These are phyloP conservation scores for Amaurobius ferox DNA, from an alignment of 2,888 invertebrate genomes.

Conservation along the genomic window DNA sequence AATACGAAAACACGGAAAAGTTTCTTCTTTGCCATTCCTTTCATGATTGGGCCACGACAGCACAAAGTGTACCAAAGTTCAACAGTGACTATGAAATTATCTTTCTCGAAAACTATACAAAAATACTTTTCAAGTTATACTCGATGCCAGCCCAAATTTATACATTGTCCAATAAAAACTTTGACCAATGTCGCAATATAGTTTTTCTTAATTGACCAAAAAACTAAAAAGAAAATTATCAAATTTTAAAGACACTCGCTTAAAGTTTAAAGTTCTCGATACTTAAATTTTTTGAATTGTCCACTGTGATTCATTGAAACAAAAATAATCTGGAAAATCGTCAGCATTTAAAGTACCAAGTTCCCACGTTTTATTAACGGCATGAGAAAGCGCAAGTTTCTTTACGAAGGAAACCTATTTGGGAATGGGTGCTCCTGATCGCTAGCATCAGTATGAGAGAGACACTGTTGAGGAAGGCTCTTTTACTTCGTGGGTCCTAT, in stretches of 20 bases:
- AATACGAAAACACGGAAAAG: neutral
- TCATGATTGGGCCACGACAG: neutral
- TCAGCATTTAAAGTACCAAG: no score
- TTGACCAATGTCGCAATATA: neutral
- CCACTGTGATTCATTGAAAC: no score
- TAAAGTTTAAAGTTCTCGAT: no score
- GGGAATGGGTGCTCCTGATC: neutral
- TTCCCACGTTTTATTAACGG: neutral
- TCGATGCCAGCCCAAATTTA: neutral
- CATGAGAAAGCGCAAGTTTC: neutral
- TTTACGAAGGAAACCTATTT: neutral
- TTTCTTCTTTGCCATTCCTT: neutral
- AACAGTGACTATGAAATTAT: neutral
- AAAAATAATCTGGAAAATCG: no score
- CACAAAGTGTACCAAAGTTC: neutral
- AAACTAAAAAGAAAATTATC: neutral
- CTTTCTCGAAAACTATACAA: neutral
- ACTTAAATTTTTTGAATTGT: no score
- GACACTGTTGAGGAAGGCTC: constrained; percentile 2
- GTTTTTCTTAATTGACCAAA: neutral
- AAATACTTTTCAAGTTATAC: neutral
- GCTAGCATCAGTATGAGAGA: constrained; percentile 35
- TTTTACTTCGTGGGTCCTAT: constrained; percentile 50
- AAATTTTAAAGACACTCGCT: no score
- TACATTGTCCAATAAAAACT: neutral